Conservation (phyloP, 2,888 invertebrate species). For the Podotricha telesiphe region DNA sequence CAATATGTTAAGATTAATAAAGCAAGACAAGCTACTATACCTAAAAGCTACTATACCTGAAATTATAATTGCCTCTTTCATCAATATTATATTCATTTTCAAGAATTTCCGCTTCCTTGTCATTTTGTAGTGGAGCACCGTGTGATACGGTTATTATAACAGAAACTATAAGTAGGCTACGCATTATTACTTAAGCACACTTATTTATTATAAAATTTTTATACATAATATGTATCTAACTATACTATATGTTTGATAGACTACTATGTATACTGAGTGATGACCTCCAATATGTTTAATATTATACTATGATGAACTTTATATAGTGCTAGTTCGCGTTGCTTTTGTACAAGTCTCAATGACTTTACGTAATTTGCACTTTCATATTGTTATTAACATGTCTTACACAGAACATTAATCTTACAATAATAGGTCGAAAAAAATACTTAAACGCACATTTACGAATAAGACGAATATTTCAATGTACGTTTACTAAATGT, state of each 20-base stretch:
- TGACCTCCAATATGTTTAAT: constrained; percentile 5
- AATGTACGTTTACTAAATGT: not conserved
- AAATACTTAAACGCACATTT: too few species aligned
- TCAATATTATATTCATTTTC: constrained; percentile 43
- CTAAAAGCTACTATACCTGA: too few species aligned
- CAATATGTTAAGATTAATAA: too few species aligned
- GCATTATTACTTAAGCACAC: constrained; percentile 1
- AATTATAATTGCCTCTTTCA: constrained; percentile 50
- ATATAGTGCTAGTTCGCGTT: constrained; percentile 10
- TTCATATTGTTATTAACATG: not conserved
- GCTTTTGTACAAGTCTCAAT: not conserved
- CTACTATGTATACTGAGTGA: not conserved
- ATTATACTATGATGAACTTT: not conserved
- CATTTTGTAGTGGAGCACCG: constrained; percentile 28
- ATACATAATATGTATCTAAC: not conserved
- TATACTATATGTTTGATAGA: not conserved
- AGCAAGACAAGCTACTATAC: too few species aligned
- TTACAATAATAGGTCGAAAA: not conserved
- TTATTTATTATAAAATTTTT: not conserved
- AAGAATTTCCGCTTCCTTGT: constrained; percentile 40
- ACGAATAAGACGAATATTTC: not conserved
- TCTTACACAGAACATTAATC: not conserved
- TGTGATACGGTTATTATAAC: constrained; percentile 7
- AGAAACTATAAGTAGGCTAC: not conserved
- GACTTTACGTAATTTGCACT: constrained; percentile 13